Evolutionary conservation across 2,888 invertebrate genomes (phyloP).

Genomic region (Aspidiotus rigidus): DNA sequence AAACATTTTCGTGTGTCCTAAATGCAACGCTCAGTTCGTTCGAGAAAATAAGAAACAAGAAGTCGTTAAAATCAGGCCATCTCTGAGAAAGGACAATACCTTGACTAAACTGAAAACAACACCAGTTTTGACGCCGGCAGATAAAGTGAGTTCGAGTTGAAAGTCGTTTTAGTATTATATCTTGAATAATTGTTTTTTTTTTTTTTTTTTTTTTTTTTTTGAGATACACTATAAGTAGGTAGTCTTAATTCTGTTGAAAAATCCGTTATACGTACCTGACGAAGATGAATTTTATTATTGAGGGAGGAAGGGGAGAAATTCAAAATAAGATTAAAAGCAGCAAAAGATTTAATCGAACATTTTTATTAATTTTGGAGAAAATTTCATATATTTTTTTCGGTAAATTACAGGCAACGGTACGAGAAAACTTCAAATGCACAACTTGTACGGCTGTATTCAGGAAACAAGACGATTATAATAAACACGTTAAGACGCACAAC

Average conservation of each 20-base stretch:
- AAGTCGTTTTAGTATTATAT: background rate
- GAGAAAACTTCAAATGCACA: conserved; percentile 27
- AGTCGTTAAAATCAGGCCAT: conserved; percentile 10
- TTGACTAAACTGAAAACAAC: conserved; percentile 22
- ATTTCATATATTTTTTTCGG: background rate
- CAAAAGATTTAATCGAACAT: too few species aligned
- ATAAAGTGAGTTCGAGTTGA: conserved; percentile 1
- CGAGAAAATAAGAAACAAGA: conserved; percentile 23
- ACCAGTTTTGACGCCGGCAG: conserved; percentile 22
- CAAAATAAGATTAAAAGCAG: too few species aligned
- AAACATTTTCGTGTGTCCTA: conserved; percentile 18
- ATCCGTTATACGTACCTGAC: too few species aligned
- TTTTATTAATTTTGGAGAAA: too few species aligned
- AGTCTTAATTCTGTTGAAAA: too few species aligned
- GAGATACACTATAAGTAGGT: too few species aligned
- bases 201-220: background rate
- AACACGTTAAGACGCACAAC: conserved; percentile 22
- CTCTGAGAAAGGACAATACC: conserved; percentile 13
- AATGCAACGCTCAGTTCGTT: conserved; percentile 24
- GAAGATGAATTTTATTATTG: too few species aligned
- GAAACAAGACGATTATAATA: conserved; percentile 27
- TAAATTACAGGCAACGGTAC: conserved; percentile 7
- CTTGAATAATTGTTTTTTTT: background rate
- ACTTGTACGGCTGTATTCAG: conserved; percentile 27
- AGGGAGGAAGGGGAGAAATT: too few species aligned